Conservation (phyloP, 1,140 invertebrate genomes). For the Scaptomyza hsui region DNA sequence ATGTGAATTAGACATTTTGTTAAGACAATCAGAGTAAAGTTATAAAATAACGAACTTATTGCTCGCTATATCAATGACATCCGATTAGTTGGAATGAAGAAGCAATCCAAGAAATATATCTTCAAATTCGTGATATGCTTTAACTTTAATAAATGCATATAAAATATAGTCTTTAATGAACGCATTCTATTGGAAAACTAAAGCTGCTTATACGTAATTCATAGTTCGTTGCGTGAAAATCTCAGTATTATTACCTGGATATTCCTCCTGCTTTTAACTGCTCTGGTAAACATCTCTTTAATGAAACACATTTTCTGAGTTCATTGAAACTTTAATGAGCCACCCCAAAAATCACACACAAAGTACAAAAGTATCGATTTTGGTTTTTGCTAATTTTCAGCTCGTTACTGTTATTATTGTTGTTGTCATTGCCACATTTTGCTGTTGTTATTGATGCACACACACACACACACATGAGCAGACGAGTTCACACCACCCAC, state of each 20-base stretch:
- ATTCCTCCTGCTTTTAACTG: not conserved
- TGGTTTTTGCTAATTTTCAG: conserved; percentile 68
- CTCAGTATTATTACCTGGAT: conserved; percentile 29
- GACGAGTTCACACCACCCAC: conserved; percentile 19
- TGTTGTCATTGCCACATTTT: conserved; percentile 45
- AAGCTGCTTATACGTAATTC: not conserved
- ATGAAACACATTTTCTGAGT: conserved; percentile 28
- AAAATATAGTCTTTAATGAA: not conserved
- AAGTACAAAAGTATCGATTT: conserved; percentile 58
- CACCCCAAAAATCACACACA: conserved; percentile 23
- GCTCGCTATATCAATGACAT: not conserved
- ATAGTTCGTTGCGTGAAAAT: conserved; percentile 11
- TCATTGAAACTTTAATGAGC: conserved; percentile 58
- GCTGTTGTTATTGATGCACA: conserved; percentile 42
- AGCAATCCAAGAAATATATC: too few relatives aligned
- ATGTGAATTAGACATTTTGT: conserved; percentile 6
- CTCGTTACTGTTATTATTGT: conserved; percentile 57
- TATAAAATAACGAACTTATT: conserved; percentile 1
- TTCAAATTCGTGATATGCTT: too few relatives aligned
- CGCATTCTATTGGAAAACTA: conserved; percentile 3
- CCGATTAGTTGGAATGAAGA: too few relatives aligned
- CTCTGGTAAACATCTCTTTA: conserved; percentile 26
- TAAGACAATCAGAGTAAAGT: not conserved
- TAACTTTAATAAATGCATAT: too few relatives aligned
- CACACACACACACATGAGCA: conserved; percentile 5